Evolutionary conservation across 2,797 vertebrate species (phyloP), one percentile per base, ranked within the genome.

Genomic region (Chrysolophus pictus): DNA sequence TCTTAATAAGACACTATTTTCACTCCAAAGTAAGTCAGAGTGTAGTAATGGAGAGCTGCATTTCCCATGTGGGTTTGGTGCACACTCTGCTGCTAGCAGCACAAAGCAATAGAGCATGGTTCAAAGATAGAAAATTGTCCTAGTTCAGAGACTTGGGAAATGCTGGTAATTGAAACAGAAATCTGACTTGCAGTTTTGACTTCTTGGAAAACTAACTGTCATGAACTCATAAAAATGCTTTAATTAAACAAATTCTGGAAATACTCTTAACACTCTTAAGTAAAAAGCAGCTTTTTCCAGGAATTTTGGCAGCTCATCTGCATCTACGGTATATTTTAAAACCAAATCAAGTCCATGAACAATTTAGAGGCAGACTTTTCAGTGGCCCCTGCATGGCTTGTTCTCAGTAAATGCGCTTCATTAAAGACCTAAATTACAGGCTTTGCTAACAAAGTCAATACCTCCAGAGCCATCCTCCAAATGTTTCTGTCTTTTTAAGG

Each of bases 231-330:
- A 67, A 77, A 31, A 4, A 21, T 19, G 3, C 5, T 69, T 68
- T 35, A 83, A 60, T 68, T 77, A 53, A 64, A 39, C 3, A 71
- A 60, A 64, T 39, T 75, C 16, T 84, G 23, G 31, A 14, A 64
- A 60, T 11, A 74, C 9, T 5, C 4, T 72, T 0, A 2, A 22
- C 5, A 1, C 0, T 1, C 5, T 80, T 11, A 9, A 51, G 21
- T 9, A 51, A 74, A 60, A 18, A 68, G 12, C 10, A 87, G 6
- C 1, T 24, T n/a, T 74, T 77, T 39, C 13, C 22, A 63, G 22
- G 23, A 81, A 53, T 49, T 56, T 58, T 86, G 47, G 47, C 17
- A 75, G 42, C 11, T 16, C 42, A 46, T 14, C 14, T 70, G 3
- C 31, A 37, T 19, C 33, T 63, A 11, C 5, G 16, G 35, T 41